Percentiles rank a stretch among this genome's conserved stretches.
Evolutionary conservation across 2,113 vertebrate genomes (phyloP).

Genomic region (Aspidoscelis tigris): DNA sequence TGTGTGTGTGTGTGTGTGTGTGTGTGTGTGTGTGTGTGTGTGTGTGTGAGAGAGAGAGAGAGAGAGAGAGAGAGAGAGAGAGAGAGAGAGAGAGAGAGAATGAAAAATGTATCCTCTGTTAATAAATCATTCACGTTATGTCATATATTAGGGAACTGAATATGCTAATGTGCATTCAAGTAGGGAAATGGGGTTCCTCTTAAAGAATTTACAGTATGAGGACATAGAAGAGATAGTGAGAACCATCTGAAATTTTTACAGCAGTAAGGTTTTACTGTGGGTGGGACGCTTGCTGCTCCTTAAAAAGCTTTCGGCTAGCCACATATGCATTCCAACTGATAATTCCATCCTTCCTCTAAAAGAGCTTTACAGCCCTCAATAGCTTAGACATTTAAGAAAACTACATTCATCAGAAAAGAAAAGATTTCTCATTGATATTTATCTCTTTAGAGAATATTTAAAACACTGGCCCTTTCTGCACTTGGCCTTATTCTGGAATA

Average conservation of each 20-base stretch:
- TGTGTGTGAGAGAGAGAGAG: no score
- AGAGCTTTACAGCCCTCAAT: background rate
- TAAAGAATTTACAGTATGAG: background rate
- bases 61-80: no score
- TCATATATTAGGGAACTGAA: slow-evolving; percentile 53
- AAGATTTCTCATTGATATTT: background rate
- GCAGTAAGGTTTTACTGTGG: background rate
- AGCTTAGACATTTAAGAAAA: no score
- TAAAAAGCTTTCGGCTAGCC: background rate
- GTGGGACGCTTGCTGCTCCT: background rate
- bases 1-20: slow-evolving; percentile 60
- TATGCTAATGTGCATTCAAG: slow-evolving; percentile 26
- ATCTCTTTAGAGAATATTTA: background rate
- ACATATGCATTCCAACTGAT: background rate
- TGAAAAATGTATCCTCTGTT: slow-evolving; percentile 54
- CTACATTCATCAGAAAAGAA: background rate
- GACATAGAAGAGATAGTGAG: background rate
- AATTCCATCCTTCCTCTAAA: background rate
- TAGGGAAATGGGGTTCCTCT: background rate
- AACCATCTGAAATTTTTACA: background rate
- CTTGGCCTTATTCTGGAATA: no score
- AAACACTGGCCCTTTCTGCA: background rate
- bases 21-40: slow-evolving; percentile 66
- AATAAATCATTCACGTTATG: slow-evolving; percentile 54
- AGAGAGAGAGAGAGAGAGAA: background rate